phyloP scores from a whole-genome alignment of 2,113 vertebrate species.

The Protobothrops mucrosquamatus region DNA sequence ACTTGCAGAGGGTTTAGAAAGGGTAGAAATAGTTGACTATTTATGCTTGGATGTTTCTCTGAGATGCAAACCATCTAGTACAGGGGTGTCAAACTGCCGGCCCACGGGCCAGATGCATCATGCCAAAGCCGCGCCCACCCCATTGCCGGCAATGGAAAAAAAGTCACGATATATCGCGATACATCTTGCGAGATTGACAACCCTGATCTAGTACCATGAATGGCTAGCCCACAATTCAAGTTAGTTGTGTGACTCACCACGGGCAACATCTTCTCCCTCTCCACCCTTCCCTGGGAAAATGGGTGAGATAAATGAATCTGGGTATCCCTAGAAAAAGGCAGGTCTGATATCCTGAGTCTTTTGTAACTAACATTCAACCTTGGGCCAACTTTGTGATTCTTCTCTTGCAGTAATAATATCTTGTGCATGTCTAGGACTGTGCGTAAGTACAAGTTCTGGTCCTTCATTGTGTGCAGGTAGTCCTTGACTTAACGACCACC shows the following conservation, averaged over 20 bases:
- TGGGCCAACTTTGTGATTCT: neutral
- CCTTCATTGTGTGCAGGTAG: neutral
- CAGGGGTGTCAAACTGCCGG: neutral
- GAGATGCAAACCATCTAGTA: neutral
- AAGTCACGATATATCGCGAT: too few relatives aligned
- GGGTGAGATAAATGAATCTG: neutral
- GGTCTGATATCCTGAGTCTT: neutral
- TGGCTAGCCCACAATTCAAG: neutral
- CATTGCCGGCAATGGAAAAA: too few relatives aligned
- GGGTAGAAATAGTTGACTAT: neutral
- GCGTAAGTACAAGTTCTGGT: neutral
- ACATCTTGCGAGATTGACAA: too few relatives aligned
- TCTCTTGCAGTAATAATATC: neutral
- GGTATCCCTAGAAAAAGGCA: neutral
- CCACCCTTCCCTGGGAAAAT: neutral
- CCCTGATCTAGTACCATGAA: neutral
- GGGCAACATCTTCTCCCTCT: neutral
- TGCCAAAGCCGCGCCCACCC: too few relatives aligned
- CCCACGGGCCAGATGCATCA: too few relatives aligned
- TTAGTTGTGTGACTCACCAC: neutral
- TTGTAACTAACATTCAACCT: neutral
- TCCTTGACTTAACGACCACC: too few relatives aligned
- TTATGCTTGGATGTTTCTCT: neutral
- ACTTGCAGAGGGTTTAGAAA: neutral
- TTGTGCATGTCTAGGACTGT: neutral